Base-by-base conservation (phyloP, 2,888 invertebrate species). In the Pyrochroa serraticornis region DNA sequence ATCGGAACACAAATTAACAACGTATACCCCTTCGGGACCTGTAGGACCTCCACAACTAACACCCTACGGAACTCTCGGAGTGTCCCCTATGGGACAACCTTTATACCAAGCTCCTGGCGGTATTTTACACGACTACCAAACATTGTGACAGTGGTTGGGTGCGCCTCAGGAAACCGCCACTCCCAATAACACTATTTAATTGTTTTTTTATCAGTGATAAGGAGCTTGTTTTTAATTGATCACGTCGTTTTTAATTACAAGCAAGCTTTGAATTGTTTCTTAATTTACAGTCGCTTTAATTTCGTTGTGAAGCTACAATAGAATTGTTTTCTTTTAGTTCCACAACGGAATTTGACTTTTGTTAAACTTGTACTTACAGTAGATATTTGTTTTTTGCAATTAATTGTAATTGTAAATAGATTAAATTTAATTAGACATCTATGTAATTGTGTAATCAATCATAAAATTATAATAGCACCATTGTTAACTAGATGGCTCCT, bases 121-220 rank as follows among this genome's bases (percentile, higher is more conserved):
- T 34, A 72, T 79, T 43, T 67, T 80, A 31, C 80, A 80, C 67
- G 80, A 80, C 62, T 80, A 80, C 55, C 80, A 80, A 68, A 76
- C 79, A 8, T 80, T 80, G 80, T 80, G 80, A 80, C 80, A 80
- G 66, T 80, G 79, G 80, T 71, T 80, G 57, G 65, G 69, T 33
- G 60, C 58, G 14, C 71, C 69, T 30, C 69, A 68, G 60, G 57
- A 57, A 22, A 2, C 22, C 22, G 22, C 22, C 22, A 2, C 22
- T 22, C 22, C 22, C 5, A 22, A 22, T 22, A 22, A 22, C 22
- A 22, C 22, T 22, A 41, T 12, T 37, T 37, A 39, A 14, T 13
- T 22, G 30, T 22, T 42, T 13, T n/a, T 33, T 43, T 32, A 12
- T 43, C 43, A 43, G 43, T 43, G 43, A 43, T 43, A 43, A 32